These are phyloP conservation scores for Microtus pennsylvanicus DNA, from an alignment of 2,113 vertebrate genomes.

Conservation along the genomic window DNA sequence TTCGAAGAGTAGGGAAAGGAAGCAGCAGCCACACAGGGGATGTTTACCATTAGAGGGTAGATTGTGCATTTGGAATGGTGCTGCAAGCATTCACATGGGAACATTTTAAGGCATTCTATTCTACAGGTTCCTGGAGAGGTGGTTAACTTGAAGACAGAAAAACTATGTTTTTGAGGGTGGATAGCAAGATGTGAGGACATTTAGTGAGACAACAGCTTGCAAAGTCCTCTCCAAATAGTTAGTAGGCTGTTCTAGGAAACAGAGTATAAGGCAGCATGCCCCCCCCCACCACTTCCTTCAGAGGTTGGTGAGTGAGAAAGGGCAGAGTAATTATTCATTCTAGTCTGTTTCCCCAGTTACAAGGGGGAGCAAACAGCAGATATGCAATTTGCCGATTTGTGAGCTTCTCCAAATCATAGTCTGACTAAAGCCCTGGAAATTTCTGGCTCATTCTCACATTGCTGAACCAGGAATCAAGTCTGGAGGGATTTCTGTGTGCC, in stretches of 20 bases:
- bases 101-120: not conserved
- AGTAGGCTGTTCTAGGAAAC: not conserved
- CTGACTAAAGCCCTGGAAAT: not conserved
- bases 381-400: constrained; percentile 28
- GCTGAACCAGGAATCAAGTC: not conserved
- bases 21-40: not conserved
- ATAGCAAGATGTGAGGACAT: not conserved
- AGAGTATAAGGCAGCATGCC: not conserved
- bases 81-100: not conserved
- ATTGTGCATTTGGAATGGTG: not conserved
- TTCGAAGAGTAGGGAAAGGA: not conserved
- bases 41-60: not conserved
- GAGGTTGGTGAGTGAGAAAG: not conserved
- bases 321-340: not conserved
- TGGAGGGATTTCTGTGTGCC: constrained; percentile 15
- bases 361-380: not conserved
- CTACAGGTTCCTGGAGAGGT: not conserved
- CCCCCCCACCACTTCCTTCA: not conserved
- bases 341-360: not conserved
- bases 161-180: not conserved
- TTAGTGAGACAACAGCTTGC: not conserved
- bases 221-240: not conserved
- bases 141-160: not conserved
- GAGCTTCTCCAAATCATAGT: not conserved
- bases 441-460: constrained; percentile 23